Evolutionary conservation across 92 coral and sea anemone species (phyloP), one percentile per base, ranked within the genome.

Genomic region (Meandrina meandrites): DNA sequence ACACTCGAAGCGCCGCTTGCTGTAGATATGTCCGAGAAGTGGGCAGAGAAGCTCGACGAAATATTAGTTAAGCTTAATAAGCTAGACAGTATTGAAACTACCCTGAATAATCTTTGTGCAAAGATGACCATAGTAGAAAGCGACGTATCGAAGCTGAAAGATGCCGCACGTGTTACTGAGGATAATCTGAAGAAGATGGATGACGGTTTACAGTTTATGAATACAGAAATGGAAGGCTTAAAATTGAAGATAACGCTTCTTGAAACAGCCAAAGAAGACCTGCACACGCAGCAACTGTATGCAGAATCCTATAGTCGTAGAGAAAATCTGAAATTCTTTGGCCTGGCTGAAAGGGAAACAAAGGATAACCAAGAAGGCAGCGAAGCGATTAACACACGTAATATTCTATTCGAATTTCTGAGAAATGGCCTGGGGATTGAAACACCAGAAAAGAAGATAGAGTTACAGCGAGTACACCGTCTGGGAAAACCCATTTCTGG

Each of bases 381-480:
- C 30, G 30, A 16, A 73, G 64, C 24, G 53, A 31, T 30, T 57
- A 35, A 68, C 16, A 45, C 86, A 69, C 27, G 62, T 21, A 64
- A 68, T 17, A 12, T 69, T 8, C 37, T 69, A 40, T 68, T 47
- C 30, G 86, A 82, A 31, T 81, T 81, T 66, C 28, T 81, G 51
- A 40, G 40, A 30, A 68, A 81, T 36, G 54, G 30, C 24, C 56
- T 81, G 35, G 85, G 76, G 8, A 8, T 79, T 53, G 83, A 79
- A 79, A n/a, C 19, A 5, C 70, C 53, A 1, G 69, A 32, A 27
- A 79, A 53, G 73, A 60, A 66, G 32, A 10, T 80, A 14, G 84
- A 80, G 24, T 58, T 80, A 12, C 84, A 80, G 32, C 32, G 84
- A 66, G 84, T 80, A 13, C 84, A 80, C 37, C 84, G 75, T 8